Evolutionary conservation across 2,113 vertebrate species (phyloP).

Genomic region (Oreochromis aureus): DNA sequence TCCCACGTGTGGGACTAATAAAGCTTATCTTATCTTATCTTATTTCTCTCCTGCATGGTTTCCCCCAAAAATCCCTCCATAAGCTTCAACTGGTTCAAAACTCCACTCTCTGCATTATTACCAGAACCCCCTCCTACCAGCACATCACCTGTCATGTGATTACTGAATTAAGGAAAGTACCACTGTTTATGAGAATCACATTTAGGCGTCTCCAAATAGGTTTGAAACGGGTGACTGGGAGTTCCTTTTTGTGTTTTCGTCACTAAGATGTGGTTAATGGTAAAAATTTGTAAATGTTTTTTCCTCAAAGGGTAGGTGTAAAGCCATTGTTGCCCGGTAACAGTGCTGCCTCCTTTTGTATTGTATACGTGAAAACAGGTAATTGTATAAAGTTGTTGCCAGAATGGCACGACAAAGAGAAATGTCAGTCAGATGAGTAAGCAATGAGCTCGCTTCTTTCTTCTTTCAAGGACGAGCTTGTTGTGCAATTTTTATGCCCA

Average conservation of each 20-base stretch:
- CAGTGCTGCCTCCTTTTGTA: neutral
- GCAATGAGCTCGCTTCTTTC: neutral
- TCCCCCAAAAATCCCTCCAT: neutral
- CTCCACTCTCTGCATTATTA: neutral
- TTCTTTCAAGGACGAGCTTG: neutral
- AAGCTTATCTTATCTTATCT: too few relatives aligned
- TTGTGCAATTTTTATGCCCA: neutral
- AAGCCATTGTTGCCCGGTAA: neutral
- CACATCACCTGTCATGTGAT: neutral
- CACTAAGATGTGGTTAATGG: neutral
- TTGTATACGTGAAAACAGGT: neutral
- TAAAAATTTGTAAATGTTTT: neutral
- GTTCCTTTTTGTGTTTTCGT: neutral
- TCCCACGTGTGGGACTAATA: too few relatives aligned
- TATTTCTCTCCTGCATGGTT: neutral
- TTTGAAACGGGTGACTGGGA: neutral
- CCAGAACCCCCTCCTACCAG: neutral
- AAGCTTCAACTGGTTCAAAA: neutral
- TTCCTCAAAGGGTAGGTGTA: neutral
- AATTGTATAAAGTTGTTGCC: neutral
- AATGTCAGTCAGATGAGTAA: neutral
- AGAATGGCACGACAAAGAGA: neutral
- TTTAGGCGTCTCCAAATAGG: neutral
- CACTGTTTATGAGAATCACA: neutral
- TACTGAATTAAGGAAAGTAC: neutral